phyloP scores from a whole-genome alignment of 2,113 vertebrate species.

The Athene cunicularia region DNA sequence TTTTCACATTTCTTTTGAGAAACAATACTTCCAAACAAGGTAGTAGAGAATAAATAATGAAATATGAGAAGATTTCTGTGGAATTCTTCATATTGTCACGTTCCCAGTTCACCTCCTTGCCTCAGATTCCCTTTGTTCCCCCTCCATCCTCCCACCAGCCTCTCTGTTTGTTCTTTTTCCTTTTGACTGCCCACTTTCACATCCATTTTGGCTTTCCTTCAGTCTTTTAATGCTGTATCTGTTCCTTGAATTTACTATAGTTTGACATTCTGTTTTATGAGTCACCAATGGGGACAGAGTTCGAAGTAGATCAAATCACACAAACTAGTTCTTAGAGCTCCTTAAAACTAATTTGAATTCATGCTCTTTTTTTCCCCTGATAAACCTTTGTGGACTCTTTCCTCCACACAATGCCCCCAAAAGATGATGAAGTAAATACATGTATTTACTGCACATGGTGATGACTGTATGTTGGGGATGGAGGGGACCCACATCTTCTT shows the following conservation, averaged over 20 bases:
- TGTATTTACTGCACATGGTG: not conserved
- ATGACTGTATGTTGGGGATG: not conserved
- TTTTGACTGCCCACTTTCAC: not conserved
- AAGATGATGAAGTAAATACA: not conserved
- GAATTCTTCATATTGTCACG: not conserved
- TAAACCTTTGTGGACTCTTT: not conserved
- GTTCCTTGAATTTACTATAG: conserved; percentile 22
- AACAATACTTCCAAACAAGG: not conserved
- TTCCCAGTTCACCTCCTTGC: not conserved
- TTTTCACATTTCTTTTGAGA: not conserved
- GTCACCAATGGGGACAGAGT: not conserved
- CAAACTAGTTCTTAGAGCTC: not conserved
- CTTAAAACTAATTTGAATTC: not conserved
- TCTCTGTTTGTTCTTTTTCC: conserved; percentile 14
- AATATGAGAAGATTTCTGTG: not conserved
- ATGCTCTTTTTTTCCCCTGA: not conserved
- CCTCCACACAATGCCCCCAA: accelerated
- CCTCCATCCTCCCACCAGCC: not conserved
- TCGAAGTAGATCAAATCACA: conserved; percentile 26
- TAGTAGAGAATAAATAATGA: not conserved
- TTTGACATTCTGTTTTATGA: conserved; percentile 38
- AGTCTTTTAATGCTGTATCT: not conserved
- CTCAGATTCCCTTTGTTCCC: conserved; percentile 23
- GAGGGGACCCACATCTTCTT: not conserved
- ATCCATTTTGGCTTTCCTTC: conserved; percentile 3